Evolutionary conservation across 2,797 vertebrate species (phyloP).

Genomic region (Apodemus agrarius): DNA sequence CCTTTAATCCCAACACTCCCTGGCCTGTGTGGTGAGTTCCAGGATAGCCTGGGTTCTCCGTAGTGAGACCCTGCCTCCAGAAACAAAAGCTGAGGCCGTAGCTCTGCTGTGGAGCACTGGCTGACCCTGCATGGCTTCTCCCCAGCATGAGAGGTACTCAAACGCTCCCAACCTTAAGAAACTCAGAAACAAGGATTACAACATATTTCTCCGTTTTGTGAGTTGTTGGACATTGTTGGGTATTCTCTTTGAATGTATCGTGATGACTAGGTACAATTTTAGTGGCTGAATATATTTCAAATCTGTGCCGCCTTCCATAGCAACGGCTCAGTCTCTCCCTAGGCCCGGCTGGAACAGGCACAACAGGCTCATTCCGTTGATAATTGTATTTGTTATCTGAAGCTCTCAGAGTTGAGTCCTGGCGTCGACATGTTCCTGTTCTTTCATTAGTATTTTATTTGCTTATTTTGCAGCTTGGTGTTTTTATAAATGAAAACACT

Average conservation of each 20-base stretch:
- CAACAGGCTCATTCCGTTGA: neutral
- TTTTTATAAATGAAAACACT: neutral
- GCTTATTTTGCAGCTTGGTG: neutral
- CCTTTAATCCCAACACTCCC: neutral
- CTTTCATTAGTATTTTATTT: neutral
- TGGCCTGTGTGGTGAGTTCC: neutral
- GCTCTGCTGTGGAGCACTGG: neutral
- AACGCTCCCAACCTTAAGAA: neutral
- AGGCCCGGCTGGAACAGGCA: neutral
- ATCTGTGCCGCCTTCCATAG: neutral
- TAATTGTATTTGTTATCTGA: neutral
- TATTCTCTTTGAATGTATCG: neutral
- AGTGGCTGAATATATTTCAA: too few species aligned
- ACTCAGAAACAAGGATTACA: neutral
- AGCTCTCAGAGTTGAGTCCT: neutral
- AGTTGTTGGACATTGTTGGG: neutral
- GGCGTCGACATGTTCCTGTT: neutral
- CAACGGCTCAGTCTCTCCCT: neutral
- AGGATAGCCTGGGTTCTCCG: neutral
- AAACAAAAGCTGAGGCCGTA: neutral
- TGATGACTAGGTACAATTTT: neutral
- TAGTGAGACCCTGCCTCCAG: neutral
- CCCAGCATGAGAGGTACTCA: neutral
- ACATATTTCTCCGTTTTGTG: neutral
- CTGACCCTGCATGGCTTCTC: neutral